Evolutionary conservation across 2,797 vertebrate species (phyloP).

Genomic region (Poecilia gillii): DNA sequence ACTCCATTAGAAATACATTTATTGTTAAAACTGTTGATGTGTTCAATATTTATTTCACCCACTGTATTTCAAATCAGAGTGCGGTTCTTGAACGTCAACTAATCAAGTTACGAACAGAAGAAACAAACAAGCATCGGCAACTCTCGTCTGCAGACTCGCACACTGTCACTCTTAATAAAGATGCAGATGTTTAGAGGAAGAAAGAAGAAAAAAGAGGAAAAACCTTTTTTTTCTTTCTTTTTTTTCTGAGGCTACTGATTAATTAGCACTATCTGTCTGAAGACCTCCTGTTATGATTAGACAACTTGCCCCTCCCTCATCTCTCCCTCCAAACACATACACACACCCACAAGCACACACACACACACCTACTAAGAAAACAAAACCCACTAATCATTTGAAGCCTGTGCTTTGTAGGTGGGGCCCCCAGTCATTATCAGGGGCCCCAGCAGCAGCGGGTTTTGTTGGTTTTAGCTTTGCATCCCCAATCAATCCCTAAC

Average conservation of each 20-base stretch:
- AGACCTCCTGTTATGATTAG: constrained; percentile 60
- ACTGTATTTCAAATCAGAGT: not conserved
- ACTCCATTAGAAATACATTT: not conserved
- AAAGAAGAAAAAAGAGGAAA: constrained; percentile 9
- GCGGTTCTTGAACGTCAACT: not conserved
- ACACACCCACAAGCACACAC: constrained; percentile 28
- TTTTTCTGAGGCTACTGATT: constrained; percentile 44
- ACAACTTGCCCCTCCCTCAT: constrained; percentile 54
- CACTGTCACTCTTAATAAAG: constrained; percentile 1
- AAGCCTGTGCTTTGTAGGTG: constrained; percentile 82
- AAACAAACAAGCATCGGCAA: not conserved
- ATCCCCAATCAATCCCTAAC: constrained; percentile 91
- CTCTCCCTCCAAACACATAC: constrained; percentile 18
- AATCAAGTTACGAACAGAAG: not conserved
- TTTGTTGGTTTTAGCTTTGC: constrained; percentile 94
- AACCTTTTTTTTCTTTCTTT: constrained; percentile 18
- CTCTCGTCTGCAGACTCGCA: constrained; percentile 9
- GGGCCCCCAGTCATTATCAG: constrained; percentile 81
- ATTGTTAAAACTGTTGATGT: not conserved
- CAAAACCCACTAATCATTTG: constrained; percentile 82
- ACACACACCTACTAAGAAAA: constrained; percentile 69
- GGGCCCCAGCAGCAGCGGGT: constrained; percentile 80
- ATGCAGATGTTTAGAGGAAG: constrained; percentile 5
- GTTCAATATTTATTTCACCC: not conserved
- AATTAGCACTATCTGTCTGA: constrained; percentile 68